phyloP scores from a whole-genome alignment of 1,140 invertebrate genomes.

The honey bee (Apis mellifera) region DNA sequence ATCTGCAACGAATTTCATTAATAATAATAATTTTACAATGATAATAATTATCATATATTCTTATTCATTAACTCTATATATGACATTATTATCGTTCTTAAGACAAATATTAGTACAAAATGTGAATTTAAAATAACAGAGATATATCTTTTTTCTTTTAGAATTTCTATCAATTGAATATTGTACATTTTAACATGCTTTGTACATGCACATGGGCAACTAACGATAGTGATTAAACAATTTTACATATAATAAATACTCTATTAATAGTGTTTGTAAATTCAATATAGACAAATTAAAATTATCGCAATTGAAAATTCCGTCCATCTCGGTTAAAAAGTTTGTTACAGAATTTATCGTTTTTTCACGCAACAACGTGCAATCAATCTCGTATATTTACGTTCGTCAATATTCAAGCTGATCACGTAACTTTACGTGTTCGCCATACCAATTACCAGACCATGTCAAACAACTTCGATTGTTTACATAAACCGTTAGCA shows the following conservation, averaged over 20 bases:
- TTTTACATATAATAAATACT: neutral
- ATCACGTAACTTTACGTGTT: conserved; percentile 28
- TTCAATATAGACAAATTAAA: neutral
- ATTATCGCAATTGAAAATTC: neutral
- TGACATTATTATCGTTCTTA: neutral
- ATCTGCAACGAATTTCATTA: neutral
- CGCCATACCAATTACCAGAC: conserved; percentile 13
- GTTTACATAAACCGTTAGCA: neutral
- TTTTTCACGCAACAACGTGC: neutral
- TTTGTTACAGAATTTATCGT: neutral
- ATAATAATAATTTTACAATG: neutral
- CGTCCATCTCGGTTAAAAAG: neutral
- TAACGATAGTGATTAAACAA: neutral
- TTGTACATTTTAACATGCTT: neutral
- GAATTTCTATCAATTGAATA: neutral
- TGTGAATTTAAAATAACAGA: conserved; percentile 5
- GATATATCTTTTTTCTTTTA: neutral
- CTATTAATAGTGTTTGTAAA: neutral
- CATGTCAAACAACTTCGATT: conserved; percentile 1
- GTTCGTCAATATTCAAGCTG: conserved; percentile 31
- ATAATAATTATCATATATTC: conserved; percentile 3
- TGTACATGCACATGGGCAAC: neutral
- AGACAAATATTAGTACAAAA: conserved; percentile 6
- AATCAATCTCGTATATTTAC: conserved; percentile 30
- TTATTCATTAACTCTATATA: neutral